These are phyloP conservation scores for Odontophorus gujanensis DNA, from an alignment of 2,113 vertebrate genomes.

Conservation along the genomic window DNA sequence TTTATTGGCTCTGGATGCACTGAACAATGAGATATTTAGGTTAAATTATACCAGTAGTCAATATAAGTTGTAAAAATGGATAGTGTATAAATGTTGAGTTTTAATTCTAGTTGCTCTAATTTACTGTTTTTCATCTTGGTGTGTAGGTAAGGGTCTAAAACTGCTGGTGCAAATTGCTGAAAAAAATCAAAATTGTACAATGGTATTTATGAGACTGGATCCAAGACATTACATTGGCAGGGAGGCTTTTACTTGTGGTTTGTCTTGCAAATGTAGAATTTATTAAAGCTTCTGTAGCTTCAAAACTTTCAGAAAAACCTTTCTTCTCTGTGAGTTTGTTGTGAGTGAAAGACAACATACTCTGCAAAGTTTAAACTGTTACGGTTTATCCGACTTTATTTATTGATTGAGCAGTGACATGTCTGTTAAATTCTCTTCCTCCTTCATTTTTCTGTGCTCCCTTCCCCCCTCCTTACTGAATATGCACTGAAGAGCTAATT, in stretches of 20 bases:
- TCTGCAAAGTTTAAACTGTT: conserved; percentile 19
- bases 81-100: background rate
- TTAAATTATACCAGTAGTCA: background rate
- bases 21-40: background rate
- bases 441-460: background rate
- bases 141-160: background rate
- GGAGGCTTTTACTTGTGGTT: background rate
- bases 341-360: background rate
- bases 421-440: conserved; percentile 17
- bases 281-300: background rate
- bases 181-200: background rate
- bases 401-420: conserved; percentile 35
- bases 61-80: background rate
- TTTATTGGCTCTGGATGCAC: background rate
- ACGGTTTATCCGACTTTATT: conserved; percentile 38
- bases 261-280: background rate
- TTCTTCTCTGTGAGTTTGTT: conserved; percentile 13
- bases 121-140: background rate
- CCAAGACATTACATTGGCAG: background rate
- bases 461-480: conserved; percentile 20
- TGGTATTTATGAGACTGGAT: background rate
- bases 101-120: background rate
- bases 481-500: conserved; percentile 65
- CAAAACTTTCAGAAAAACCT: background rate
- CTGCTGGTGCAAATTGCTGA: background rate